These are phyloP conservation scores for Cistogaster globosa DNA, from an alignment of 2,888 invertebrate genomes.

Conservation along the genomic window DNA sequence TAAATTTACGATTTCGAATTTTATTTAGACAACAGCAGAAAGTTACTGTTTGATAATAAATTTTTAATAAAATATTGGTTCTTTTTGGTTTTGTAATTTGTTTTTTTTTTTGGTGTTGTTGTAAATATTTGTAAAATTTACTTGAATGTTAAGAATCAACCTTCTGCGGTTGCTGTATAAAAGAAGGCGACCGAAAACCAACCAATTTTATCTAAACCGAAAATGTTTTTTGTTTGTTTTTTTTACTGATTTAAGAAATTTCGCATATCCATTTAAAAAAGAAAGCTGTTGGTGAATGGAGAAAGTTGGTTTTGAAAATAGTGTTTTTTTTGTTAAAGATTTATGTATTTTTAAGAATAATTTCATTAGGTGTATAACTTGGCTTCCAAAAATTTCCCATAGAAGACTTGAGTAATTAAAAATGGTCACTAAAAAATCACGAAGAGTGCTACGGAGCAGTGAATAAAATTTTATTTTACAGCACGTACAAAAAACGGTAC, in stretches of 20 bases:
- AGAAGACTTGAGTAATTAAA: not conserved
- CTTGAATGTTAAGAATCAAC: conserved; percentile 83
- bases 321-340: not conserved
- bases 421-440: not conserved
- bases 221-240: conserved; percentile 53
- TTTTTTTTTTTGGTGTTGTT: conserved; percentile 48
- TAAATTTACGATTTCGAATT: conserved; percentile 1
- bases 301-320: conserved; percentile 2
- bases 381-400: not conserved
- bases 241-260: conserved; percentile 13
- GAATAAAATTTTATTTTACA: too few species aligned
- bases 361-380: not conserved
- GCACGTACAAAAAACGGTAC: too few species aligned
- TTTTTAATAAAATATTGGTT: conserved; percentile 28
- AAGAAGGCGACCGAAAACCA: conserved; percentile 90
- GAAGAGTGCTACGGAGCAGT: too few species aligned
- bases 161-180: conserved; percentile 93
- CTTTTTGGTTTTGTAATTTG: conserved; percentile 78
- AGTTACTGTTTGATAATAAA: too few species aligned
- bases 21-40: not conserved
- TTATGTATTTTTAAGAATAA: not conserved
- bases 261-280: not conserved
- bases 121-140: conserved; percentile 49
- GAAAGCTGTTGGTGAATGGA: not conserved
- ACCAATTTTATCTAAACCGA: conserved; percentile 78